Base-by-base conservation (phyloP, 1,140 invertebrate genomes). In the Brachionus angularis region DNA sequence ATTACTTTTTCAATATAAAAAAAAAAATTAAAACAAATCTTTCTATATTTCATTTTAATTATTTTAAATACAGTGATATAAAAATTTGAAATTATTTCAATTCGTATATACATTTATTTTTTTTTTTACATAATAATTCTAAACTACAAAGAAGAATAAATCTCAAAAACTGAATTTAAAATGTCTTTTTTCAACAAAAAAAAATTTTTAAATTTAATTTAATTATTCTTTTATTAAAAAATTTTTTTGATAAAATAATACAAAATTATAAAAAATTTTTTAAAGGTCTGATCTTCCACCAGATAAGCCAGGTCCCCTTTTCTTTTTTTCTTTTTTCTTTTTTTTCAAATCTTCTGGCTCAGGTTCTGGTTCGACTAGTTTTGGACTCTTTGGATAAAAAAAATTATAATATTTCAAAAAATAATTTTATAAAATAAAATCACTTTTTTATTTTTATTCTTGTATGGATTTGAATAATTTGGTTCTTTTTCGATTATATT, bases 311-410 rank as follows among this genome's bases (percentile, higher is more conserved):
- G 53, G 53, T 12, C 53, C 53, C 23, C 53, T 18, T 58, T 58
- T 58, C 34, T 39, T 58, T 39, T 58, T 58, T 58, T 58, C 53
- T 36, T 58, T 58, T 58, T 58, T 58, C 53, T 58, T 58, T 36
- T 14, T 25, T 14, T 14, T 39, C 25, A 39, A n/a, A 23, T 36
- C 23, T 25, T 21, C 3, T 23, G 33, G 53, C 21, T 34, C 2
- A 33, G 52, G 31, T 18, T 58, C 53, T 39, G 36, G 33, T 23
- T n/a, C 53, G 25, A 42, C 36, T 34, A n/a, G n/a, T n/a, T n/a
- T n/a, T n/a, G n/a, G n/a, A n/a, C n/a, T n/a, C n/a, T n/a, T n/a
- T n/a, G n/a, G n/a, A n/a, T 58, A 33, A 21, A 7, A 2, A 10
- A 25, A 52, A 50, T 25, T 10, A 1, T 18, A 33, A 33, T 55